A percentile compares a stretch with the other conserved stretches of the same genome.
Conservation (phyloP, 2,888 invertebrate species). For the Aporophyla lueneburgensis region DNA sequence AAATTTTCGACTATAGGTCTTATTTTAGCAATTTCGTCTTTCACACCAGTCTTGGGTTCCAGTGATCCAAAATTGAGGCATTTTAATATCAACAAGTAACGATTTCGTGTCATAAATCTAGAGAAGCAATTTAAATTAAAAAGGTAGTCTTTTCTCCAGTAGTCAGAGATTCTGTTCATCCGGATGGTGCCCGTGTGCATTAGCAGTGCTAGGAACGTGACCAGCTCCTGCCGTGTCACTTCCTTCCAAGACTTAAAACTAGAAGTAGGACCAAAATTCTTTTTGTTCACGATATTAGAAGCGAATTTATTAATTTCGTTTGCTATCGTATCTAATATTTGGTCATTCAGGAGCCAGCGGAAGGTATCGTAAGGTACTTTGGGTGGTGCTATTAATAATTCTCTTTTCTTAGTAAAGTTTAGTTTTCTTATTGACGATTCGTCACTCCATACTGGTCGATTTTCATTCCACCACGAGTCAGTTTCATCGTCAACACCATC, state of each 20-base stretch:
- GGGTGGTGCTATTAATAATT: conserved; percentile 39
- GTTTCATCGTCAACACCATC: neutral
- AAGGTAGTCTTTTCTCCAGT: conserved; percentile 45
- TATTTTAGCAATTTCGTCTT: conserved; percentile 13
- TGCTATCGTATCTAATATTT: conserved; percentile 38
- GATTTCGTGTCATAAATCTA: conserved; percentile 46
- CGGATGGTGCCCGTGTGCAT: conserved; percentile 43
- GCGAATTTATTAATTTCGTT: conserved; percentile 43
- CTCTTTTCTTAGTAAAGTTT: conserved; percentile 29
- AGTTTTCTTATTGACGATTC: conserved; percentile 1
- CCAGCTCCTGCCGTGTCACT: conserved; percentile 28
- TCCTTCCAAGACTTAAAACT: conserved; percentile 32
- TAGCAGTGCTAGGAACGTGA: conserved; percentile 29
- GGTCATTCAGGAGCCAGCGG: conserved; percentile 35
- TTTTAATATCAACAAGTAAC: conserved; percentile 43
- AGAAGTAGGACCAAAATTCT: neutral
- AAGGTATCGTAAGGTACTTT: conserved; percentile 44
- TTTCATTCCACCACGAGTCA: neutral
- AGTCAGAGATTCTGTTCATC: conserved; percentile 22
- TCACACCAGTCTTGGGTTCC: neutral
- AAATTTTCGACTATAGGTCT: conserved; percentile 33
- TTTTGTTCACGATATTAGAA: neutral
- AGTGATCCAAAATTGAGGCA: conserved; percentile 23
- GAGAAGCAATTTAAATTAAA: conserved; percentile 45
- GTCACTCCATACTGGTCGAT: conserved; percentile 20